Evolutionary conservation across 2,797 vertebrate species (phyloP).

Genomic region (Chelidonichthys spinosus): DNA sequence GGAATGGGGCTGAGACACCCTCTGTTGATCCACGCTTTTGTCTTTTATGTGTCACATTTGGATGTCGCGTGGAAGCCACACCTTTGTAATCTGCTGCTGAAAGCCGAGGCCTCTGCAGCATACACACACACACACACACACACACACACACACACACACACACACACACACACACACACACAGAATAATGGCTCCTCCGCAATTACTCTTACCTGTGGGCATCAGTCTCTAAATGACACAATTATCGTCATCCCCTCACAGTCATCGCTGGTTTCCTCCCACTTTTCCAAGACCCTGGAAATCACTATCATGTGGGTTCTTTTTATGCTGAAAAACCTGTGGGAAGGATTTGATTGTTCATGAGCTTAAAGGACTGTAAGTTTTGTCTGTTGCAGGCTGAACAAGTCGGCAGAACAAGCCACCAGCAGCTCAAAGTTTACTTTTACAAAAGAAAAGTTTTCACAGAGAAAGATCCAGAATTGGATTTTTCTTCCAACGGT

Average conservation of each 20-base stretch:
- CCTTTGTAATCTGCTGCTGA: constrained; percentile 90
- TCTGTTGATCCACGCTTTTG: constrained; percentile 93
- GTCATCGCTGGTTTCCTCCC: constrained; percentile 54
- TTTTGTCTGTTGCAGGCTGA: constrained; percentile 36
- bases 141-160: constrained; percentile 59
- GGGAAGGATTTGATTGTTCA: constrained; percentile 63
- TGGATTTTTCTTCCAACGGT: not conserved
- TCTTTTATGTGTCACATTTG: constrained; percentile 94
- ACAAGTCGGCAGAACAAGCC: constrained; percentile 32
- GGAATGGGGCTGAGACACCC: constrained; percentile 94
- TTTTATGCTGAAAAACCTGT: constrained; percentile 56
- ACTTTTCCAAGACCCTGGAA: constrained; percentile 56
- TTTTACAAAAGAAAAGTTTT: constrained; percentile 37
- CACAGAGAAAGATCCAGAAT: not conserved
- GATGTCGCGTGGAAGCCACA: constrained; percentile 87
- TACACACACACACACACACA: constrained; percentile 60
- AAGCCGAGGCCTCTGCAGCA: constrained; percentile 71
- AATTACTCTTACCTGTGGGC: constrained; percentile 85
- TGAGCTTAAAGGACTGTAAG: constrained; percentile 25
- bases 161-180: constrained; percentile 35
- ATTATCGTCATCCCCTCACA: constrained; percentile 73
- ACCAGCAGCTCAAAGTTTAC: constrained; percentile 28
- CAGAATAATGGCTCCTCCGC: constrained; percentile 71
- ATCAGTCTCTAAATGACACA: constrained; percentile 82
- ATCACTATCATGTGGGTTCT: constrained; percentile 55